Base-by-base conservation (phyloP, 1,140 invertebrate species). In the Stenopsyche tienmushanensis region DNA sequence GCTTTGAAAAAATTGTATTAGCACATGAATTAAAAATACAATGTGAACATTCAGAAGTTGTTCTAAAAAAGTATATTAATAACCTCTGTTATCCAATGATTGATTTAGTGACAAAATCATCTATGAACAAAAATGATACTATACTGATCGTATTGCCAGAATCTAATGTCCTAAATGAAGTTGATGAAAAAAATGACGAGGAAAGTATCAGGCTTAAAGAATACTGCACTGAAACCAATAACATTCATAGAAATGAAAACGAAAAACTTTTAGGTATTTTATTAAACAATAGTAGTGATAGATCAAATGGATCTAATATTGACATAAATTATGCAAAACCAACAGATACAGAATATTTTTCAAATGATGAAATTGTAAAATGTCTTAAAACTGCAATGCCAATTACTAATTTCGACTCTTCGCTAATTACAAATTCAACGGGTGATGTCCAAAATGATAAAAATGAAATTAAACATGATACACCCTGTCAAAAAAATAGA, bases 21-120 rank as follows among this genome's bases (percentile, higher is more conserved):
- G 64, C 66, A 5, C 66, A 71, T 49, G 62, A 68, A 13, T 66
- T 71, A 23, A 59, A 62, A 54, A 29, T 64, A 9, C 63, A 64
- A 26, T 71, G 64, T 21, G 64, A 71, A 62, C 57, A 66, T 9
- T 60, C 66, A n/a, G 60, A 71, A 44, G 9, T 17, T 1, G 0
- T 65, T 1, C 41, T 65, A 9, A 69, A 69, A 39, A 66, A 68
- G 20, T 68, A 39, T 49, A 53, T 64, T 15, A 42, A 25, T 26
- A 20, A 20, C 26, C 44, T 64, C n/a, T 64, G 49, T 42, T 26
- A 54, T 17, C 29, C 64, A 23, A 24, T 63, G n/a, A 13, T 20
- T 7, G 17, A 59, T 44, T 62, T 45, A 39, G 44, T 20, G 17
- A 44, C 39, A 3, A 53, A 55, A 7, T 2, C 10, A 1, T 29